Percentiles rank a stretch among this genome's conserved stretches.
Conservation (phyloP, 2,888 invertebrate species). For the Apantesis nais region DNA sequence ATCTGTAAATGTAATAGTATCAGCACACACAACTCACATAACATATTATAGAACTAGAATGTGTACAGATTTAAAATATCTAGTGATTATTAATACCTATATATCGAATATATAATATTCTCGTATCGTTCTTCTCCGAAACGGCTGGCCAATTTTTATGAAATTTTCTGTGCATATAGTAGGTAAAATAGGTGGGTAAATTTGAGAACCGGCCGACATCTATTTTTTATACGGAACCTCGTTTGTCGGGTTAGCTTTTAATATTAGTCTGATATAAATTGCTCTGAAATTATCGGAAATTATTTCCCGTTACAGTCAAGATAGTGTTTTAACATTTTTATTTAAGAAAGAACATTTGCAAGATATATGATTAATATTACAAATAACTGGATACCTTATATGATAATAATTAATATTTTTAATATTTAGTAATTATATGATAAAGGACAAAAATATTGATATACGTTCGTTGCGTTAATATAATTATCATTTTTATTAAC, state of each 20-base stretch:
- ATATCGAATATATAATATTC: too few relatives aligned
- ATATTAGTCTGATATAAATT: background rate
- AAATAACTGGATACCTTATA: background rate
- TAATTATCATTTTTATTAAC: background rate
- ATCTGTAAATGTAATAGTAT: background rate
- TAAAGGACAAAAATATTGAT: background rate
- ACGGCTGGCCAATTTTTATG: too few relatives aligned
- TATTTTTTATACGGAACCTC: too few relatives aligned
- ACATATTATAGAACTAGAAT: background rate
- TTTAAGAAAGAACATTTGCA: background rate
- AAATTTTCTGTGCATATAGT: too few relatives aligned
- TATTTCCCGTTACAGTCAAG: background rate
- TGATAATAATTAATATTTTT: background rate
- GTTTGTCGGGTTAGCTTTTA: too few relatives aligned
- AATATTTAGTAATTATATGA: too few relatives aligned
- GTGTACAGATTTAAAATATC: background rate
- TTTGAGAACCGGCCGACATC: too few relatives aligned
- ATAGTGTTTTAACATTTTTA: too few relatives aligned
- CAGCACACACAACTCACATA: background rate
- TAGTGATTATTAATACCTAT: background rate
- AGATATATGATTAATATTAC: background rate
- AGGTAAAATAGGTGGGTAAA: too few relatives aligned
- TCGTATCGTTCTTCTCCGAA: too few relatives aligned
- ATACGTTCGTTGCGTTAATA: background rate
- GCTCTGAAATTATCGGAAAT: background rate